These are phyloP conservation scores for Diaprepes abbreviatus DNA, from an alignment of 2,888 invertebrate species.

Conservation along the genomic window DNA sequence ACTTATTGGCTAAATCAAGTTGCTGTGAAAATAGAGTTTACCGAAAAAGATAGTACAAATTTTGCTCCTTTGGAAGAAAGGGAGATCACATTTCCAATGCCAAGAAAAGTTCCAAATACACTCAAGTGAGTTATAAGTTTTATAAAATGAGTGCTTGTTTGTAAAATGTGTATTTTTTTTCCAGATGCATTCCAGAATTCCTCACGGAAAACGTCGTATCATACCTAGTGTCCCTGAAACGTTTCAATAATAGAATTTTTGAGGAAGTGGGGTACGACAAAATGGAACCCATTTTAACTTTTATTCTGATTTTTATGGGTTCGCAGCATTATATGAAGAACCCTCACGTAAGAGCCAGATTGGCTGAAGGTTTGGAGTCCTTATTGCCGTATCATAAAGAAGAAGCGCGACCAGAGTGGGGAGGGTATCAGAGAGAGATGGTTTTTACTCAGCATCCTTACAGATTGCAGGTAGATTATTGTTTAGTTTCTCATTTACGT, in stretches of 20 bases:
- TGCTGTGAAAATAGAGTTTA: constrained; percentile 71
- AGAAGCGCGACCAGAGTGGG: constrained; percentile 67
- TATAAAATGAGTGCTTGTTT: too few species aligned
- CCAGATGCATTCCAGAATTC: constrained; percentile 90
- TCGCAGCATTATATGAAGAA: constrained; percentile 82
- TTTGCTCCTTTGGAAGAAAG: constrained; percentile 75
- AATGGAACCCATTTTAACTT: constrained; percentile 79
- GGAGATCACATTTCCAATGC: constrained; percentile 75
- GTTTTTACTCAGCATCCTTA: constrained; percentile 85
- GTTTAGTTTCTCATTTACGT: neutral
- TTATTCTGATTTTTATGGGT: constrained; percentile 91
- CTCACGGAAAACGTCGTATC: constrained; percentile 90
- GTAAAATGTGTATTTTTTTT: constrained; percentile 47
- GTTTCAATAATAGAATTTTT: constrained; percentile 74
- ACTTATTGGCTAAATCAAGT: constrained; percentile 90
- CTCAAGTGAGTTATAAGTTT: constrained; percentile 74
- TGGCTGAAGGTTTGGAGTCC: constrained; percentile 91
- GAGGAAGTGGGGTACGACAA: constrained; percentile 77
- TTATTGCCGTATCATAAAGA: constrained; percentile 82
- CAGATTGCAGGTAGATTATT: constrained; percentile 72
- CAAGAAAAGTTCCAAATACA: constrained; percentile 75
- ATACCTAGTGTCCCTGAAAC: constrained; percentile 81
- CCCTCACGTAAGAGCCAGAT: constrained; percentile 90
- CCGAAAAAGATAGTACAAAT: constrained; percentile 59
- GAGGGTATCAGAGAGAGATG: constrained; percentile 76